Base-by-base conservation (phyloP, 1,140 invertebrate genomes). In the Achatina immaculata region DNA sequence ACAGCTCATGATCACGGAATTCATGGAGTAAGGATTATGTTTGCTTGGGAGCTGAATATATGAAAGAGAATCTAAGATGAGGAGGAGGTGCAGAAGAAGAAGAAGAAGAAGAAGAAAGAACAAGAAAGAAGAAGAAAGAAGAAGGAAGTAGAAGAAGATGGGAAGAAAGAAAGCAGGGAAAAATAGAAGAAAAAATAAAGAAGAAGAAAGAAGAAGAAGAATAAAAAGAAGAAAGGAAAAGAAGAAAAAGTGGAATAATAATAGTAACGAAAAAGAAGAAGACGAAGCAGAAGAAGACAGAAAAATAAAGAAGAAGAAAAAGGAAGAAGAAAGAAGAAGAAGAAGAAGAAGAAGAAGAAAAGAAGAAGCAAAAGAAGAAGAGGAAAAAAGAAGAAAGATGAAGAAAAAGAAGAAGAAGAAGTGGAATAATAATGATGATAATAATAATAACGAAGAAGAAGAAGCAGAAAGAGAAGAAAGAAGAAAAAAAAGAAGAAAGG, bases 321-420 rank as follows among this genome's bases (percentile, higher is more conserved):
- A 34, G 38, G 31, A 71, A 9, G 36, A 38, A 42, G 68, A 71
- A 34, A 71, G 68, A 38, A 34, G 36, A 34, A 71, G 68, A 71
- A 34, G 36, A 34, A 71, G 68, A 71, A 34, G 36, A n/a, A 71
- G 68, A 38, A 34, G 36, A n/a, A 71, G 38, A 38, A 9, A 40
- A n/a, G n/a, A n/a, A 71, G 38, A 71, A 34, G 11, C 4, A 40
- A n/a, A 34, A n/a, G 40, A 9, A 71, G 68, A 36, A n/a, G 40
- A 9, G n/a, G 28, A 71, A 34, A 34, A 9, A 71, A 34, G n/a
- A n/a, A 71, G 62, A 28, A 24, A 66, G 62, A 66, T 7, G 34
- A 24, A 66, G 62, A 66, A 24, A 66, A 24, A 66, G 62, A 66
- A 24, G n/a, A 24, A 28, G 62, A 66, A 24, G n/a, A 28, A 66